Evolutionary conservation across 1,140 invertebrate species (phyloP).

Genomic region (Caerostris darwini): DNA sequence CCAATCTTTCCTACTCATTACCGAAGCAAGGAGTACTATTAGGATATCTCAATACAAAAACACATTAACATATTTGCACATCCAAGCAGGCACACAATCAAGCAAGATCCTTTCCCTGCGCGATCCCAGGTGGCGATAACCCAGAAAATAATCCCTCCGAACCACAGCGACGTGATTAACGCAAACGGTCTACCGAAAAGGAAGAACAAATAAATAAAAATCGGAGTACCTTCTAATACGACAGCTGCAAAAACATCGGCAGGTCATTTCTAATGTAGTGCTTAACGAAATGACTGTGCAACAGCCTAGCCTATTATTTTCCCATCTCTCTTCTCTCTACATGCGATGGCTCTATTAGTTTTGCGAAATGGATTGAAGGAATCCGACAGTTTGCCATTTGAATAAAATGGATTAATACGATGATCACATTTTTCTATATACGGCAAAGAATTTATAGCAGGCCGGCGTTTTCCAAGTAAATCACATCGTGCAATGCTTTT

Average conservation of each 20-base stretch:
- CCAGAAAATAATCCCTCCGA: neutral
- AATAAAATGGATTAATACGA: no score
- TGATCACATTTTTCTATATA: no score
- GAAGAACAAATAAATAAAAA: neutral
- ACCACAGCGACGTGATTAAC: neutral
- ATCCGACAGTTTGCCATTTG: no score
- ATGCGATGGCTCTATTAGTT: neutral
- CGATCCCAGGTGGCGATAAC: neutral
- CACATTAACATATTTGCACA: neutral
- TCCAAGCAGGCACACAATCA: neutral
- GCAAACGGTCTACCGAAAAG: neutral
- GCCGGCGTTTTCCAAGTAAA: no score
- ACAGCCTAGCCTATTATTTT: neutral
- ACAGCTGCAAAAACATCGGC: constrained; percentile 19
- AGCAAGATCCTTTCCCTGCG: neutral
- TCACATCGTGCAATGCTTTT: no score
- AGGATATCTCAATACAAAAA: neutral
- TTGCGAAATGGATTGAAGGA: no score
- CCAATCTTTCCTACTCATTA: no score
- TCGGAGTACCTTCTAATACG: neutral
- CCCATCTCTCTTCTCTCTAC: neutral
- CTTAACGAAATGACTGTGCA: neutral
- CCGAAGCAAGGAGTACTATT: neutral
- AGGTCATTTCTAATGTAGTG: neutral
- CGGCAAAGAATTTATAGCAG: no score